These are phyloP conservation scores for Rhadinocentrus ornatus DNA, from an alignment of 2,797 vertebrate species.

Conservation along the genomic window DNA sequence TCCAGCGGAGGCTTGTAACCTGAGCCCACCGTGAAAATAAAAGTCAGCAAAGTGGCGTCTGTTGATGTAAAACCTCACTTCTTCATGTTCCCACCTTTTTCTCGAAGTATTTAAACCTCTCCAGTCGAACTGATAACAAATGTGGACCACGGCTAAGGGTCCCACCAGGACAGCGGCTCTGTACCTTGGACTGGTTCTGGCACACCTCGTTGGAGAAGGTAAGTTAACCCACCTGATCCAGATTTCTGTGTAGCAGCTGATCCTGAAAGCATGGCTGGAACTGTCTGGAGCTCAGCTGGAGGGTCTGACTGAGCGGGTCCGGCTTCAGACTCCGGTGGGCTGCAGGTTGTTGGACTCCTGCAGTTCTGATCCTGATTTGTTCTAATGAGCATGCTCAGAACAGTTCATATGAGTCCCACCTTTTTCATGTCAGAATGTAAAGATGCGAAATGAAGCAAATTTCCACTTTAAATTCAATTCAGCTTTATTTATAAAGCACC, in stretches of 20 bases:
- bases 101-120: not conserved
- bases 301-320: no score
- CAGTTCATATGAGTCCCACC: no score
- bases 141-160: conserved; percentile 44
- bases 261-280: no score
- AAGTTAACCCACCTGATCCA: not conserved
- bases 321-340: no score
- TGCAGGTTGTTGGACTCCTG: no score
- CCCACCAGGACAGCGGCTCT: conserved; percentile 45
- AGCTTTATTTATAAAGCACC: no score
- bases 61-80: not conserved
- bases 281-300: no score
- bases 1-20: conserved; percentile 24
- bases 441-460: no score
- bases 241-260: not conserved
- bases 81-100: not conserved
- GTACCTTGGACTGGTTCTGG: conserved; percentile 58
- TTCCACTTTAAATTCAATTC: no score
- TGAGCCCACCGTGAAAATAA: conserved; percentile 48
- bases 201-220: conserved; percentile 60
- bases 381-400: no score
- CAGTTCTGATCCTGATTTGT: no score
- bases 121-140: conserved; percentile 26
- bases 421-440: no score
- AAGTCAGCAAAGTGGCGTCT: conserved; percentile 19